These are phyloP conservation scores for Plutella xylostella DNA, from an alignment of 2,888 invertebrate species.

Conservation along the genomic window DNA sequence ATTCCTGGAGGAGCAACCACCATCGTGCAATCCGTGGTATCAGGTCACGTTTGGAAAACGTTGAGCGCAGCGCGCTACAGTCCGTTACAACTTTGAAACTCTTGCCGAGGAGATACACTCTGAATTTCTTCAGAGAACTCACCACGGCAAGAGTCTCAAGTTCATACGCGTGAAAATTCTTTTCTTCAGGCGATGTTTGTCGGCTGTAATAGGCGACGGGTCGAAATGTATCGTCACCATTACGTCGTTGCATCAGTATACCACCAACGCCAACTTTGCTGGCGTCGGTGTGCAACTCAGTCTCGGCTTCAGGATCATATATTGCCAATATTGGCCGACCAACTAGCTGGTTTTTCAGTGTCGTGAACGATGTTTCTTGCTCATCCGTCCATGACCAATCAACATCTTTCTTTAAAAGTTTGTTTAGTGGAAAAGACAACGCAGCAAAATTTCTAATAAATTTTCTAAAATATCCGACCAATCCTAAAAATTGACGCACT, in stretches of 20 bases:
- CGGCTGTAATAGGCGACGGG: slow-evolving; percentile 17
- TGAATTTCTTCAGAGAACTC: slow-evolving; percentile 16
- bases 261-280: slow-evolving; percentile 19
- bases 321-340: slow-evolving; percentile 16
- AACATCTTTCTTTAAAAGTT: slow-evolving; percentile 7
- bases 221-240: background rate
- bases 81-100: slow-evolving; percentile 14
- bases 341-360: background rate
- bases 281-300: slow-evolving; percentile 23
- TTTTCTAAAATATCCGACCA: slow-evolving; percentile 9
- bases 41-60: slow-evolving; percentile 18
- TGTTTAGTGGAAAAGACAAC: background rate
- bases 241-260: slow-evolving; percentile 9
- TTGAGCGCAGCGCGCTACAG: slow-evolving; percentile 20
- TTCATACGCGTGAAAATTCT: slow-evolving; percentile 24
- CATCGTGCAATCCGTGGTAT: slow-evolving; percentile 22
- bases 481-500: slow-evolving; percentile 7
- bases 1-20: slow-evolving; percentile 22
- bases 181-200: slow-evolving; percentile 17
- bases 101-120: slow-evolving; percentile 19
- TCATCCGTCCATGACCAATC: background rate
- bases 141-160: slow-evolving; percentile 22
- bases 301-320: slow-evolving; percentile 17
- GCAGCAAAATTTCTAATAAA: slow-evolving; percentile 6
- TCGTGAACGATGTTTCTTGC: background rate